phyloP scores from a whole-genome alignment of 2,888 invertebrate genomes.

The Xiphydria camelus region DNA sequence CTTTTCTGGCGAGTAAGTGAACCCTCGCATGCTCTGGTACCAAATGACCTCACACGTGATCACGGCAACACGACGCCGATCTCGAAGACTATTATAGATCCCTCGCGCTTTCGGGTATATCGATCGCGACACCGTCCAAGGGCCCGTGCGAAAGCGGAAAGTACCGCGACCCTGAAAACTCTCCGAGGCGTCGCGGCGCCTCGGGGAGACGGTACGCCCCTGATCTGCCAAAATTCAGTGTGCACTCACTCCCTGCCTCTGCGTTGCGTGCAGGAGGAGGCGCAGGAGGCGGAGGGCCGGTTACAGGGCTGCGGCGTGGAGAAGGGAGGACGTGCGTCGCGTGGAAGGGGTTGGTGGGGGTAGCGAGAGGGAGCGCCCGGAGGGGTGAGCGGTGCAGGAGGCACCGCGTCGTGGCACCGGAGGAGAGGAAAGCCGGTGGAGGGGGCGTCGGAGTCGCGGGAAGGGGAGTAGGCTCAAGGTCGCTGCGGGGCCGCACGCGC shows the following conservation, averaged over 20 bases:
- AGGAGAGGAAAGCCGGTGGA: constrained; percentile 6
- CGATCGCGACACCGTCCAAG: too few relatives aligned
- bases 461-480: constrained; percentile 44
- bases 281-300: not conserved
- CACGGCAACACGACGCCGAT: too few relatives aligned
- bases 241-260: constrained; percentile 23
- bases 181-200: not conserved
- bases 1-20: too few relatives aligned
- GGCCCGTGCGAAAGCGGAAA: too few relatives aligned
- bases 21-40: too few relatives aligned
- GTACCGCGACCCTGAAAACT: too few relatives aligned
- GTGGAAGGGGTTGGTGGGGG: not conserved
- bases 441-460: constrained; percentile 19
- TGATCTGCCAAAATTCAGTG: constrained; percentile 18
- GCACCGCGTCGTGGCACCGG: constrained; percentile 19
- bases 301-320: not conserved
- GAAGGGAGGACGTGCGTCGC: not conserved
- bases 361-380: constrained; percentile 4
- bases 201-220: not conserved
- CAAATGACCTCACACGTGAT: too few relatives aligned
- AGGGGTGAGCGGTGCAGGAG: not conserved
- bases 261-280: constrained; percentile 27
- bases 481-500: constrained; percentile 54
- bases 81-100: too few relatives aligned
- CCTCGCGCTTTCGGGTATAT: too few relatives aligned